Evolutionary conservation across 2,797 vertebrate species (phyloP).

Genomic region (Phaenicophaeus curvirostris): DNA sequence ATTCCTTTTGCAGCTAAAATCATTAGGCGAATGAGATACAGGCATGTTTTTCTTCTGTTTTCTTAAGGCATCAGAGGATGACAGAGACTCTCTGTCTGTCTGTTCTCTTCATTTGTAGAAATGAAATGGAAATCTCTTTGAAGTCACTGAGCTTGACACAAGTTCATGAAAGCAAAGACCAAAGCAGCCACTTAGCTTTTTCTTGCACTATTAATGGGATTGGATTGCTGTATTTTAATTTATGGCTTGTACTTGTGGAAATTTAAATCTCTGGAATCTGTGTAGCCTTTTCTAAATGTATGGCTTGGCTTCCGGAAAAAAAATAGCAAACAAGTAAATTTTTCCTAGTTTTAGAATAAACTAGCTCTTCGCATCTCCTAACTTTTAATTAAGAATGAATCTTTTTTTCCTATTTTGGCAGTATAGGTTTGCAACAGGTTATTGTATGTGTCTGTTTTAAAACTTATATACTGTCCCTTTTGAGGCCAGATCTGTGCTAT

Average conservation of each 20-base stretch:
- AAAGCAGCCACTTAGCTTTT: slow-evolving; percentile 47
- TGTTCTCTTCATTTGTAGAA: slow-evolving; percentile 55
- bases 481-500: background rate
- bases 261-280: slow-evolving; percentile 46
- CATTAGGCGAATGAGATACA: slow-evolving; percentile 57
- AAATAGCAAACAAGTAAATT: slow-evolving; percentile 15
- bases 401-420: background rate
- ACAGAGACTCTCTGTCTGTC: slow-evolving; percentile 57
- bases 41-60: slow-evolving; percentile 45
- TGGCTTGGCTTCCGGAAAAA: background rate
- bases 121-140: slow-evolving; percentile 63
- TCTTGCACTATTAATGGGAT: slow-evolving; percentile 38
- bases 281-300: background rate
- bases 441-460: background rate
- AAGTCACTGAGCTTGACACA: slow-evolving; percentile 32
- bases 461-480: background rate
- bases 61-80: slow-evolving; percentile 45
- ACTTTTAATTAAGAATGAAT: background rate
- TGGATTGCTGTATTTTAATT: slow-evolving; percentile 50
- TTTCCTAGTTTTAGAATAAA: slow-evolving; percentile 2
- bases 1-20: slow-evolving; percentile 65
- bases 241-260: slow-evolving; percentile 25
- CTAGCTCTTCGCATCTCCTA: background rate
- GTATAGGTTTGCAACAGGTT: background rate
- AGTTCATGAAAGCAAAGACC: slow-evolving; percentile 48